Base-by-base conservation (phyloP, 2,888 invertebrate species). In the Dryadula phaetusa region DNA sequence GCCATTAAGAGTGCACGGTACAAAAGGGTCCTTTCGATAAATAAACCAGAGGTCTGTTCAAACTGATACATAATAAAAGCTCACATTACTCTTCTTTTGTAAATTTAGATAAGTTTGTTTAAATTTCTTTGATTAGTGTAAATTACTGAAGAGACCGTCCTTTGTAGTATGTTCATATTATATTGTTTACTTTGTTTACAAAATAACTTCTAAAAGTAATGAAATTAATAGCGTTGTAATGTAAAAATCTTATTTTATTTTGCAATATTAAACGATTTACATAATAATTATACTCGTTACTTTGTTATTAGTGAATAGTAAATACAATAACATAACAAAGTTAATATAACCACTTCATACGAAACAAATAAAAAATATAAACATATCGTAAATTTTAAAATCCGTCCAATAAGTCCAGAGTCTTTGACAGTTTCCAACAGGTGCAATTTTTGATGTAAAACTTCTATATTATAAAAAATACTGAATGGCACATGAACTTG, bases 21-120 rank as follows among this genome's bases (percentile, higher is more conserved):
- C 84, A 86, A 90, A 88, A 87, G 90, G 92, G 90, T 88, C 85
- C 78, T 79, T 87, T 79, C 87, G 82, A 90, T 92, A 88, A 90
- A 92, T 90, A 88, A 87, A 86, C 79, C 80, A 80, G 82, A 77
- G 77, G 77, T 72, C 73, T 77, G 77, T 64, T 62, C 44, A 62
- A 69, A 69, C 52, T 62, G 47, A 54, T 58, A 28, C 58, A 52
- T 7, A 44, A 47, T 56, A 54, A 54, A 54, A 64, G 34, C 56
- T 64, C 49, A 34, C 22, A 47, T 64, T 34, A 25, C 34, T 62
- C 62, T 60, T 60, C 40, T 60, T 60, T 60, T 60, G 60, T 44
- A 28, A 28, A 44, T 44, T 42, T 5, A 2, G 42, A n/a, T 42
- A 25, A 22, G 54, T n/a, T 37, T 54, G 22, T 56, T 14, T 54